These are phyloP conservation scores for Cecidostiba fungosa DNA, from an alignment of 2,888 invertebrate genomes.

Conservation along the genomic window DNA sequence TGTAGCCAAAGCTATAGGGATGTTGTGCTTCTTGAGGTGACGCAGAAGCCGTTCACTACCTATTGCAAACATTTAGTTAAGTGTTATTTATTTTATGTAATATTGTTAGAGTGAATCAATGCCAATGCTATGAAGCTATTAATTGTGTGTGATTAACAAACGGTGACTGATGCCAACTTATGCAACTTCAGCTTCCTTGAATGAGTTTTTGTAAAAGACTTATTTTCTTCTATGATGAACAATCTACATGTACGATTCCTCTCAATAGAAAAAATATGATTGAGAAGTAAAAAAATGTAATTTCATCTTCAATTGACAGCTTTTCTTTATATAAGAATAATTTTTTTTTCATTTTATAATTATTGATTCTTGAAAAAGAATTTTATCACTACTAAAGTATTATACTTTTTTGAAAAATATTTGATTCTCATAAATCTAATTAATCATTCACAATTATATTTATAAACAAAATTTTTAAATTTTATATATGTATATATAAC, in stretches of 20 bases:
- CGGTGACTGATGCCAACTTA: slow-evolving; percentile 29
- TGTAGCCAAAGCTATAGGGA: slow-evolving; percentile 87
- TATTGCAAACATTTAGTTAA: slow-evolving; percentile 68
- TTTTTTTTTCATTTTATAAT: not conserved
- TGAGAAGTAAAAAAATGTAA: slow-evolving; percentile 3
- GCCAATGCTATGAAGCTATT: slow-evolving; percentile 48
- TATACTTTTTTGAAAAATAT: not conserved
- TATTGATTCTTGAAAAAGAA: not conserved
- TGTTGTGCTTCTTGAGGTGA: slow-evolving; percentile 83
- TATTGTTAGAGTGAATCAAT: slow-evolving; percentile 39
- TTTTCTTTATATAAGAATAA: not conserved
- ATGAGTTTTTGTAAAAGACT: slow-evolving; percentile 3
- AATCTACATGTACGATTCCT: no score
- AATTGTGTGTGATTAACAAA: slow-evolving; percentile 35
- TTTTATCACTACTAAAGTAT: not conserved
- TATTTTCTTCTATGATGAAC: not conserved
- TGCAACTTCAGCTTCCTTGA: slow-evolving; percentile 25
- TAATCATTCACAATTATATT: slow-evolving; percentile 10
- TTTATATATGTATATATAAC: not conserved
- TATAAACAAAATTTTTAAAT: not conserved
- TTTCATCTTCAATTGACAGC: not conserved
- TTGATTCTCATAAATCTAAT: not conserved
- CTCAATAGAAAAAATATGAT: no score
- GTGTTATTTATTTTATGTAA: slow-evolving; percentile 46
- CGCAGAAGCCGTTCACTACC: slow-evolving; percentile 83